Base-by-base conservation (phyloP, 2,113 vertebrate species). In the Urocynchramus pylzowi region DNA sequence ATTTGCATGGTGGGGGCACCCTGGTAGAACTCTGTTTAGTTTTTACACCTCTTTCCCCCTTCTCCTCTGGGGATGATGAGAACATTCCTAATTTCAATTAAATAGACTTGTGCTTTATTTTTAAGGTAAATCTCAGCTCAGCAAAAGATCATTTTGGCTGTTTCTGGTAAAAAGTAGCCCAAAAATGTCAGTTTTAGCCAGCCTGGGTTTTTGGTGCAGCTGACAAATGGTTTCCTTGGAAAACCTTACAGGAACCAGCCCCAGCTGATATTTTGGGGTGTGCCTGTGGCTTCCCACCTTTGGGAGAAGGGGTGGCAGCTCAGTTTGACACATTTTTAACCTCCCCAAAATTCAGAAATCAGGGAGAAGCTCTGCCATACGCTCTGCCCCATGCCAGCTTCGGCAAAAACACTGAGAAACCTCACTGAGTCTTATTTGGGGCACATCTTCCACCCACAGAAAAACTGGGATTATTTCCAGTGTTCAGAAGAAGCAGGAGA, bases 401-500 rank as follows among this genome's bases (percentile, higher is more conserved):
- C 33, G 28, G 12, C 45, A 57, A 42, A 74, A 41, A 4, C 26
- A 41, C 44, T 21, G 24, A 14, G 45, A 31, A 73, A 23, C 23
- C 27, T 54, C 2, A 2, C 0, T 4, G 26, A 13, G 27, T 26
- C 24, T 42, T 9, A 1, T 20, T 15, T 41, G 22, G 6, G 24
- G 26, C 37, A 44, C 41, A 22, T 22, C 33, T 75, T 42, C 44
- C 53, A 35, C 22, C 33, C 31, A 30, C 1, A 8, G 18, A 0
- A 12, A 54, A 81, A 13, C 0, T 21, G 33, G 28, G n/a, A 31
- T 19, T 14, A 3, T 42, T 63, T 9, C 13, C 45, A 37, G n/a
- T 2, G 13, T 6, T 27, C 76, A 57, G 35, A 39, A 53, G n/a
- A 4, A 74, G 27, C 24, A 35, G 44, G 7, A 73, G 26, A 73